A percentile compares a stretch with the other conserved stretches of the same genome.
Evolutionary conservation across 1,140 invertebrate species (phyloP).

Genomic region (Scaptomyza pallida): DNA sequence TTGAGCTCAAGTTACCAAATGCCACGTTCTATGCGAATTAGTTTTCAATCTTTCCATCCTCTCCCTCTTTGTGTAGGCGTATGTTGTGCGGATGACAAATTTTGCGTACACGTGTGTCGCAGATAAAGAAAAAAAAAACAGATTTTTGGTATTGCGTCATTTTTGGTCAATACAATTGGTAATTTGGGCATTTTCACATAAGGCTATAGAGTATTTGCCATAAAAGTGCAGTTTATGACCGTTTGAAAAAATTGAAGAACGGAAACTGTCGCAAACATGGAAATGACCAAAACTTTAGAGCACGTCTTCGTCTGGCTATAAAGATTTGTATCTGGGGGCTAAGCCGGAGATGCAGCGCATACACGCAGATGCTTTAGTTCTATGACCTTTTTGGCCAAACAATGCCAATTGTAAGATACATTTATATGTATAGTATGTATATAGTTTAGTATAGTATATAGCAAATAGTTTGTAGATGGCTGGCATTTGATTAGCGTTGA

Average conservation of each 20-base stretch:
- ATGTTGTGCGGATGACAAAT: slow-evolving; percentile 62
- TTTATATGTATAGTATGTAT: background rate
- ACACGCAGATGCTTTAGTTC: slow-evolving; percentile 31
- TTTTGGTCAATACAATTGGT: slow-evolving; percentile 38
- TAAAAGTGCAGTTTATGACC: slow-evolving; percentile 69
- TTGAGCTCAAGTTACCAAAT: slow-evolving; percentile 62
- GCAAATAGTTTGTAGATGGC: slow-evolving; percentile 66
- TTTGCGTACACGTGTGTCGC: slow-evolving; percentile 53
- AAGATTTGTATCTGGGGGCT: slow-evolving; percentile 37
- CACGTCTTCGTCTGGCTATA: slow-evolving; percentile 37
- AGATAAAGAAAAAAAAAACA: slow-evolving; percentile 49
- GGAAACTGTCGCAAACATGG: slow-evolving; percentile 32
- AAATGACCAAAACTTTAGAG: slow-evolving; percentile 43
- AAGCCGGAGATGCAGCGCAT: slow-evolving; percentile 14
- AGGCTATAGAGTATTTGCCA: slow-evolving; percentile 38
- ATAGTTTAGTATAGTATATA: background rate
- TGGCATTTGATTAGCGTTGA: slow-evolving; percentile 81
- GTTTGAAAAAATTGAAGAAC: slow-evolving; percentile 45
- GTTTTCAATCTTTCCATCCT: background rate
- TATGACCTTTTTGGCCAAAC: slow-evolving; percentile 39
- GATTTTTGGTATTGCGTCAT: slow-evolving; percentile 62
- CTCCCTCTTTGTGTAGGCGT: slow-evolving; percentile 53
- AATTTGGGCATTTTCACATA: slow-evolving; percentile 36
- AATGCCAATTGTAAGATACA: slow-evolving; percentile 30
- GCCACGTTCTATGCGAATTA: slow-evolving; percentile 44